phyloP scores from a whole-genome alignment of 53 echinoderm and acorn worm species.

The Luidia sarsii region DNA sequence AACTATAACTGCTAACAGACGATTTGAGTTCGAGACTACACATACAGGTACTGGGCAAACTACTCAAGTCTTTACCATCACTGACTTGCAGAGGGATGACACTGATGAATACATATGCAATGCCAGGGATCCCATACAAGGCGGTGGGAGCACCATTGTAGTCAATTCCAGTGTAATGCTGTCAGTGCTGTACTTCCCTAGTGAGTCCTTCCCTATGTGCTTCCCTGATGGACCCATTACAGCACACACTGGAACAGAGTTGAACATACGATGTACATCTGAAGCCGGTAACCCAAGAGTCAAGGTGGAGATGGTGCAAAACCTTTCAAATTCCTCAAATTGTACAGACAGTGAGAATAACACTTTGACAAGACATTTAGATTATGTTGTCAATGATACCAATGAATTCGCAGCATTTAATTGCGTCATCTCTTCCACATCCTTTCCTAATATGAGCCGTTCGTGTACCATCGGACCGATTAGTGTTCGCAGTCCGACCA shows the following conservation, averaged over 20 bases:
- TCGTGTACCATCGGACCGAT: constrained; percentile 25
- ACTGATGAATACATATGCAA: constrained; percentile 11
- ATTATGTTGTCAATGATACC: neutral
- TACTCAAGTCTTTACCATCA: constrained; percentile 6
- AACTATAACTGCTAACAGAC: neutral
- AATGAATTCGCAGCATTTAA: constrained; percentile 1
- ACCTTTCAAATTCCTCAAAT: neutral
- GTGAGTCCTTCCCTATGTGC: constrained; percentile 19
- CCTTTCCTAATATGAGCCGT: constrained; percentile 10
- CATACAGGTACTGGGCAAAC: neutral
- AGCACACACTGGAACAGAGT: constrained; percentile 14
- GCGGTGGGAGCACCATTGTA: neutral
- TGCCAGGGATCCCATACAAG: neutral
- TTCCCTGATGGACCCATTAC: neutral
- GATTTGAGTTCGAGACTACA: neutral
- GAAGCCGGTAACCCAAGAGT: constrained; percentile 14
- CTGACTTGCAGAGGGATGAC: constrained; percentile 25
- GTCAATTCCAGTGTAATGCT: neutral
- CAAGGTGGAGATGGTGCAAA: neutral
- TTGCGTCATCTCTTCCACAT: constrained; percentile 8
- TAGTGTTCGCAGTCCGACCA: too few relatives aligned
- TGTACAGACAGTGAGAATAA: too few relatives aligned
- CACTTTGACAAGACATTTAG: too few relatives aligned
- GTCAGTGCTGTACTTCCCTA: constrained; percentile 37
- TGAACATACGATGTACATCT: neutral